Evolutionary conservation across 92 coral and sea anemone species (phyloP), one percentile per base, ranked within the genome.

Genomic region (Galaxea fascicularis): DNA sequence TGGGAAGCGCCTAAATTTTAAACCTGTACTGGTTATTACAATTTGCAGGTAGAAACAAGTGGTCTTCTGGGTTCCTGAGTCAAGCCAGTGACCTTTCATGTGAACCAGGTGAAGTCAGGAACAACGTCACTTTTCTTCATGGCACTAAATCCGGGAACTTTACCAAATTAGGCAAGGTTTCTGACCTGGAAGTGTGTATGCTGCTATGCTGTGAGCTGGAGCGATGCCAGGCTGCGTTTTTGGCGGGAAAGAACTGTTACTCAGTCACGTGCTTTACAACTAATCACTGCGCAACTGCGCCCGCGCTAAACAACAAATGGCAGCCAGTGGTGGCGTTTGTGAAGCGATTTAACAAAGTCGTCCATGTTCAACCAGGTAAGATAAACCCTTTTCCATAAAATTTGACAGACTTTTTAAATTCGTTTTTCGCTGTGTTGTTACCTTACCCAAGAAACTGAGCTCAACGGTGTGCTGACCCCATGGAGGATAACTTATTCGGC

Each of bases 261-360:
- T 94, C 98, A 3, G 92, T 96, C n/a, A 89, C 91, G 18, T 96
- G 98, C 62, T 91, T 84, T 51, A 94, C 91, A 45, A 82, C 66
- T 10, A 92, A 94, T 41, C 98, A 94, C 64, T 96, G 98, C 62
- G 98, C 86, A 27, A 94, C 95, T 28, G 98, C 92, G 80, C 98
- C 98, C 77, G 98, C 98, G 49, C 92, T 87, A 13, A 82, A 72
- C 45, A 94, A 92, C 90, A 95, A 91, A 77, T 94, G 93, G 93
- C 91, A 89, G 66, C 98, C 98, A 41, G 60, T 78, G 88, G 94
- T 94, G 29, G 92, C 87, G 7, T 94, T 94, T 78, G 90, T 94
- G 13, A 92, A 82, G 67, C 69, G 90, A 62, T 51, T 83, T 17
- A 28, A 83, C 10, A 83, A 75, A 70, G 86, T 73, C 11, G 78